Evolutionary conservation across 1,140 invertebrate genomes (phyloP).

Genomic region (Yoshiicerus persimilis): DNA sequence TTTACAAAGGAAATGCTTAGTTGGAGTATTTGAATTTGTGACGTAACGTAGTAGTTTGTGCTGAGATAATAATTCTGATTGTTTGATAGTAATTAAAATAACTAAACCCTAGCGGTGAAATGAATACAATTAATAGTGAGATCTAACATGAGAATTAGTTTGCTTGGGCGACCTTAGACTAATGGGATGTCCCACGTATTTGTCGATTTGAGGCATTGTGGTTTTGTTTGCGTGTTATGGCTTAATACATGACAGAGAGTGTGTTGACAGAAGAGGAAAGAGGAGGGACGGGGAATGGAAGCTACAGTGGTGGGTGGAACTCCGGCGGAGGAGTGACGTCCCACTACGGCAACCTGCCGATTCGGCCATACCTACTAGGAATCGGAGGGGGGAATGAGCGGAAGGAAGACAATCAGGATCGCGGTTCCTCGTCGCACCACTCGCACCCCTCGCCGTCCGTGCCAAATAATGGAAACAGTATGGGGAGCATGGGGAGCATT

Average conservation of each 20-base stretch:
- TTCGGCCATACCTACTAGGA: constrained; percentile 50
- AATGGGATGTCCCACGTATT: neutral
- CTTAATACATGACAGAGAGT: constrained; percentile 21
- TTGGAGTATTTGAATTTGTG: neutral
- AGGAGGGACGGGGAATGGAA: neutral
- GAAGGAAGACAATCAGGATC: constrained; percentile 45
- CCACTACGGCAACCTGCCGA: constrained; percentile 64
- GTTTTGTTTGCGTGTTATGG: constrained; percentile 36
- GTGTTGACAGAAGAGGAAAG: constrained; percentile 34
- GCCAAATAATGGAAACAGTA: constrained; percentile 36
- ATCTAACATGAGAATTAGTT: neutral
- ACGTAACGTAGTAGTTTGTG: neutral
- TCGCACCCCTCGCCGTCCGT: constrained; percentile 38
- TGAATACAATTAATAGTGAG: neutral
- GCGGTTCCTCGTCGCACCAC: neutral
- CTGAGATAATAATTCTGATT: neutral
- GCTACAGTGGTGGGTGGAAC: constrained; percentile 60
- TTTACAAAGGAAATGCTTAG: neutral
- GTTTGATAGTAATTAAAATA: neutral
- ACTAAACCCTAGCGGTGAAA: neutral
- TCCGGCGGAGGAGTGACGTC: constrained; percentile 60
- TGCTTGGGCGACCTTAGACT: neutral
- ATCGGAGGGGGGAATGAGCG: constrained; percentile 31
- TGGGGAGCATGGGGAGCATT: neutral
- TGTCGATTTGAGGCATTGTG: neutral